Base-by-base conservation (phyloP, 2,797 vertebrate genomes). In the Odontamblyopus lacepedii region DNA sequence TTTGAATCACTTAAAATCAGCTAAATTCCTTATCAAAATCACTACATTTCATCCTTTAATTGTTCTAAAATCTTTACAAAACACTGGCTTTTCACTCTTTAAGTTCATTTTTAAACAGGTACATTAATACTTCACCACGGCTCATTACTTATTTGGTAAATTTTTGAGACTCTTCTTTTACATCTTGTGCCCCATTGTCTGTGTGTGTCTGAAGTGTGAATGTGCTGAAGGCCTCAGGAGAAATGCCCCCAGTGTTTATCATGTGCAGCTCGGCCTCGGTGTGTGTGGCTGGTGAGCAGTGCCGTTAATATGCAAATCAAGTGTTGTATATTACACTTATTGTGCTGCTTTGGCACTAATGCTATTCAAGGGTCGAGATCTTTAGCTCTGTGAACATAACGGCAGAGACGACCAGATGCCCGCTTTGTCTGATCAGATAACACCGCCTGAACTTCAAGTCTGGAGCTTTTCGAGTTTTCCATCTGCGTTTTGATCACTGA, bases 341-440 rank as follows among this genome's bases (percentile, higher is more conserved):
- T 81, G 79, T 73, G 77, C 71, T 50, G 19, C 53, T 67, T 73
- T 62, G 57, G 68, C 71, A 73, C 76, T 87, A 72, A 84, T 78
- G 56, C 85, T 74, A 77, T 90, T 86, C 78, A 83, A 72, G 74
- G 75, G 63, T 76, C 50, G 55, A 78, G 82, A 85, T 83, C 85
- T 85, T 86, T 83, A 78, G 75, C 72, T 67, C 66, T 16, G 60
- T 70, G 74, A 29, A 74, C 72, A 77, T 78, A 82, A 83, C 81
- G 65, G 77, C 63, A 62, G 65, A 69, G 67, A 71, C 72, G 88
- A 85, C 62, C 89, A 91, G 88, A 90, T 88, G 88, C 63, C 76
- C 68, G 75, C 83, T 87, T 90, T 91, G 85, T 90, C 67, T 56
- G 70, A 70, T 79, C 82, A 77, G 83, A 77, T 90, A 90, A 85